Evolutionary conservation across 1,140 invertebrate genomes (phyloP), one percentile per base, ranked within the genome.

Genomic region (Zaprionus gabonicus): DNA sequence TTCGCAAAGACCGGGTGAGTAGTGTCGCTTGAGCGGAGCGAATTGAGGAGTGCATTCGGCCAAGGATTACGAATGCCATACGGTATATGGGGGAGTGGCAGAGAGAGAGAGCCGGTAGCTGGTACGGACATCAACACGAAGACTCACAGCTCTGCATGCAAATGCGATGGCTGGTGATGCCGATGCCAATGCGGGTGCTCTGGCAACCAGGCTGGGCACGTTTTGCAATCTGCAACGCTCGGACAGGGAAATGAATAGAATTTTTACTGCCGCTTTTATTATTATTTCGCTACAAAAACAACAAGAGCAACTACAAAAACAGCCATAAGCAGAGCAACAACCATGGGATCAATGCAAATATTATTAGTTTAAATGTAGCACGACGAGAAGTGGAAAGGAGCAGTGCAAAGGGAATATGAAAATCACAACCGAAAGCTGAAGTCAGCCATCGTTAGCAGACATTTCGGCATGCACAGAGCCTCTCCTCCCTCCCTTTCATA

Each of bases 1-100:
- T 98, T 98, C 91, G 97, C 96, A 2, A 96, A 97, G 93, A 96
- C 95, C 53, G 97, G 97, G 97, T 96, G 93, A 94, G 94, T 93
- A 76, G 63, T 78, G 53, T n/a, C 13, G 46, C 46, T 75, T 36
- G 27, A 9, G 75, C 34, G 71, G 59, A 71, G 58, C 77, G 83
- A 81, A 87, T 82, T 80, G 68, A 69, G 74, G 87, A 88, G 78
- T 90, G 85, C 79, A 84, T 82, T 87, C 77, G 73, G 46, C 66
- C 67, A 87, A 77, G 78, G 80, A 80, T 88, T 70, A 46, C 44
- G 38, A 64, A 71, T 75, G 72, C 17, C 49, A 71, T 41, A 64
- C 25, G 34, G 28, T 27, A 15, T 28, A 56, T 23, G 57, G 57
- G 25, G 28, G 23, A 2, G 17, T n/a, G n/a, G 70, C 20, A 62